Conservation (phyloP, 2,888 invertebrate genomes). For the Athrips mouffetella region DNA sequence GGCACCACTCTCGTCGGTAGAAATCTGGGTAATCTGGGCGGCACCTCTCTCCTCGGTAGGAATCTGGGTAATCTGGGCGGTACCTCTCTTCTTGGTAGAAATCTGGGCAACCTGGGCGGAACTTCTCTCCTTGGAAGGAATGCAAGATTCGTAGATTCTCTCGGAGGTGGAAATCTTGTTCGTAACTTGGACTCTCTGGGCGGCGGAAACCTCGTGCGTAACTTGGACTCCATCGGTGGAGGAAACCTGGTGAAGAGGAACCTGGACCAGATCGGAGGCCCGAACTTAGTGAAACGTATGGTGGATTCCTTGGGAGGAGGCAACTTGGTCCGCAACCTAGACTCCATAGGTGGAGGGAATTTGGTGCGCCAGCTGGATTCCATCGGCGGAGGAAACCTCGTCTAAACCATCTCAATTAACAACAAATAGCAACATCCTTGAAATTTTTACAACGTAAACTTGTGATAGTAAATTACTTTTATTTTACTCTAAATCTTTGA, state of each 20-base stretch:
- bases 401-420: slow-evolving; percentile 32
- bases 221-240: slow-evolving; percentile 60
- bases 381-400: slow-evolving; percentile 61
- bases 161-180: slow-evolving; percentile 62
- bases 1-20: slow-evolving; percentile 37
- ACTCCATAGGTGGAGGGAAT: slow-evolving; percentile 74
- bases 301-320: slow-evolving; percentile 66
- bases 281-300: slow-evolving; percentile 61
- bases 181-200: slow-evolving; percentile 62
- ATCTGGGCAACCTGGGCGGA: no score
- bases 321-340: slow-evolving; percentile 64
- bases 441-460: slow-evolving; percentile 37
- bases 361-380: slow-evolving; percentile 60
- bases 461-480: slow-evolving; percentile 41
- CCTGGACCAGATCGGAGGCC: slow-evolving; percentile 63
- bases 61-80: slow-evolving; percentile 38
- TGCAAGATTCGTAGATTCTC: slow-evolving; percentile 42
- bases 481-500: neutral
- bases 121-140: no score
- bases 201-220: slow-evolving; percentile 64
- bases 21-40: slow-evolving; percentile 37
- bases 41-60: slow-evolving; percentile 34
- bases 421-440: slow-evolving; percentile 12
- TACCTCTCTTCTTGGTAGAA: slow-evolving; percentile 34
- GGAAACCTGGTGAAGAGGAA: slow-evolving; percentile 65